These are phyloP conservation scores for Drosophila rufa DNA, from an alignment of 1,140 invertebrate species.

Conservation along the genomic window DNA sequence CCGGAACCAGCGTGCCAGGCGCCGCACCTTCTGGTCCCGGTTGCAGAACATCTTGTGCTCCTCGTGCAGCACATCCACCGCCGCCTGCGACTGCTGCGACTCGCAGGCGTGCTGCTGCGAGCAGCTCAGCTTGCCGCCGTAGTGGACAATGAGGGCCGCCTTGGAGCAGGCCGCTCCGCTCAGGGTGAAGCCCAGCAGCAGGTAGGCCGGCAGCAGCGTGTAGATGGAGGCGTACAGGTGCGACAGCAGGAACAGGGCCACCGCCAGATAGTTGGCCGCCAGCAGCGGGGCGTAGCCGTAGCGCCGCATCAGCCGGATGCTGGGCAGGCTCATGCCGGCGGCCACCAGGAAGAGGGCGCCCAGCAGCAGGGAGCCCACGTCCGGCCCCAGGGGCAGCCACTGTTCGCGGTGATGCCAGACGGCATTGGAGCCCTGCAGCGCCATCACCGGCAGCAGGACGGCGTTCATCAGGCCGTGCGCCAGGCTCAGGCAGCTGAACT, in stretches of 20 bases:
- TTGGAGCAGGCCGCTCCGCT: constrained; percentile 87
- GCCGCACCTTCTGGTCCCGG: constrained; percentile 83
- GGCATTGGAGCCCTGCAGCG: constrained; percentile 87
- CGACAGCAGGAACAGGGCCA: constrained; percentile 87
- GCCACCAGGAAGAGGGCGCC: constrained; percentile 86
- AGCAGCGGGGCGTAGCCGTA: constrained; percentile 87
- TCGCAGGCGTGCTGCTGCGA: constrained; percentile 85
- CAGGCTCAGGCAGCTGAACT: constrained; percentile 87
- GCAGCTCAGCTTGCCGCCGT: constrained; percentile 87
- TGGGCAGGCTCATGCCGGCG: constrained; percentile 86
- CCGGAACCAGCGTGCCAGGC: constrained; percentile 84
- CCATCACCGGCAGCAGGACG: constrained; percentile 87
- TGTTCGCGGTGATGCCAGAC: constrained; percentile 85
- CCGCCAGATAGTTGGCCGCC: constrained; percentile 85
- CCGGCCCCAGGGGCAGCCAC: constrained; percentile 80
- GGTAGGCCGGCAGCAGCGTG: constrained; percentile 87
- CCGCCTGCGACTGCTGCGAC: constrained; percentile 79
- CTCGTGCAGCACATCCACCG: constrained; percentile 82
- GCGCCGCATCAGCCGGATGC: constrained; percentile 86
- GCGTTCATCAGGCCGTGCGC: constrained; percentile 87
- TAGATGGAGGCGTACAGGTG: constrained; percentile 88
- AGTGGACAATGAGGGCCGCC: constrained; percentile 87
- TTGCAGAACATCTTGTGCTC: constrained; percentile 85
- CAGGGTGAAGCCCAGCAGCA: constrained; percentile 86
- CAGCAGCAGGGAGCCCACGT: constrained; percentile 86